Evolutionary conservation across 2,113 vertebrate genomes (phyloP), one percentile per base, ranked within the genome.

Genomic region (Scartelaos histophorus): DNA sequence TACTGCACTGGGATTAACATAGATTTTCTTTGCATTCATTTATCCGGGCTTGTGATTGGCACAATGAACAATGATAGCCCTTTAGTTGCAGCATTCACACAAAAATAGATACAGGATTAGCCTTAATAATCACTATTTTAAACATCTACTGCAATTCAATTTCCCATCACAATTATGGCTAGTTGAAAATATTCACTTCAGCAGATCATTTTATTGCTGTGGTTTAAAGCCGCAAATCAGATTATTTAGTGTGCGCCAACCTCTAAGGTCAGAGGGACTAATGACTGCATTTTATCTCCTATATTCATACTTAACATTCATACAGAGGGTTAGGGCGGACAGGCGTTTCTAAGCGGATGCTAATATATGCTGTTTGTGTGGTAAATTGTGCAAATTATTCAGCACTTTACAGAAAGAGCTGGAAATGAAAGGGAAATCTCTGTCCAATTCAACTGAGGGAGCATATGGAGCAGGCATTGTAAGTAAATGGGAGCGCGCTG

Each of bases 301-400:
- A 69, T 34, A 29, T n/a, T 9, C 65, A 58, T 79, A 76, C 76
- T 78, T 65, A 73, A 64, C 51, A 76, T 79, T 82, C 70, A 69
- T 45, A 54, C 16, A 67, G 49, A 71, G 60, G 49, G 71, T 79
- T 71, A 68, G 21, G 71, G 25, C 29, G 54, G 15, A 81, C 72
- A 61, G 45, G 24, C 25, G 29, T 82, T 76, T 67, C 22, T 61
- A 69, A 73, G 69, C 76, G 61, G 76, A 82, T 80, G 76, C 70
- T 71, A 85, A 83, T 78, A 35, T 45, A 9, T 76, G 67, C 16
- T 69, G 19, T 76, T 73, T 75, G 46, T 61, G 62, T 53, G 65
- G 62, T 46, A 75, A 73, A 77, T 75, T 69, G 46, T 75, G 85
- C 24, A 66, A 70, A 83, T 80, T 53, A 76, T 70, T 61, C 34